A percentile compares a stretch with the other conserved stretches of the same genome.
Conservation (phyloP, 2,888 invertebrate genomes). For the Drosophila mercatorum region DNA sequence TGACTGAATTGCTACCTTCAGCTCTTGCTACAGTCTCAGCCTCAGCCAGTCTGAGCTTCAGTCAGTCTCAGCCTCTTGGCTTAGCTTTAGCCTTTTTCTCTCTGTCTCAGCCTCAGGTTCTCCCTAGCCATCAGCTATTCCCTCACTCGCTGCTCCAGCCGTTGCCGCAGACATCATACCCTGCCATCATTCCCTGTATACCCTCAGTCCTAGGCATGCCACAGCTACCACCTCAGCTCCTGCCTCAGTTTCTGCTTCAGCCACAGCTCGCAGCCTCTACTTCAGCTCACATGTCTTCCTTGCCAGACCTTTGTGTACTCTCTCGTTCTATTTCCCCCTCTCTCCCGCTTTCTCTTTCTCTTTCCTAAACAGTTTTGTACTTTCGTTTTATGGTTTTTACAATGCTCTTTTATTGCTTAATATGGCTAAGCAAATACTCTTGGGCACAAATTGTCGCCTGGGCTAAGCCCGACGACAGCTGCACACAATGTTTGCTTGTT, state of each 20-base stretch:
- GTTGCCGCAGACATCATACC: too few relatives aligned
- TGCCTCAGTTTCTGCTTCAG: too few relatives aligned
- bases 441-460: slow-evolving; percentile 58
- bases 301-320: slow-evolving; percentile 7
- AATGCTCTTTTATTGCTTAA: slow-evolving; percentile 75
- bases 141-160: not conserved
- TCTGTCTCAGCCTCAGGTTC: not conserved
- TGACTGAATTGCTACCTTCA: not conserved
- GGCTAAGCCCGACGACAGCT: slow-evolving; percentile 19
- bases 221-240: too few relatives aligned
- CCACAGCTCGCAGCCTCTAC: not conserved
- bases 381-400: slow-evolving; percentile 73
- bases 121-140: not conserved
- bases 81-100: too few relatives aligned
- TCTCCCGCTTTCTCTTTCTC: not conserved
- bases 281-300: not conserved
- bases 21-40: not conserved
- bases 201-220: too few relatives aligned
- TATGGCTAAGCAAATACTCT: slow-evolving; percentile 63
- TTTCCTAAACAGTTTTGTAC: slow-evolving; percentile 42
- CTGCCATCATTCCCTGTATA: too few relatives aligned
- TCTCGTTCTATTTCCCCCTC: too few relatives aligned
- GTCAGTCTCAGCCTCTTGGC: not conserved
- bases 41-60: not conserved
- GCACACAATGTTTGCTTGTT: slow-evolving; percentile 34